A percentile compares a stretch with the other conserved stretches of the same genome.
phyloP scores from a whole-genome alignment of 2,888 invertebrate species.

The Ectemnius cavifrons region DNA sequence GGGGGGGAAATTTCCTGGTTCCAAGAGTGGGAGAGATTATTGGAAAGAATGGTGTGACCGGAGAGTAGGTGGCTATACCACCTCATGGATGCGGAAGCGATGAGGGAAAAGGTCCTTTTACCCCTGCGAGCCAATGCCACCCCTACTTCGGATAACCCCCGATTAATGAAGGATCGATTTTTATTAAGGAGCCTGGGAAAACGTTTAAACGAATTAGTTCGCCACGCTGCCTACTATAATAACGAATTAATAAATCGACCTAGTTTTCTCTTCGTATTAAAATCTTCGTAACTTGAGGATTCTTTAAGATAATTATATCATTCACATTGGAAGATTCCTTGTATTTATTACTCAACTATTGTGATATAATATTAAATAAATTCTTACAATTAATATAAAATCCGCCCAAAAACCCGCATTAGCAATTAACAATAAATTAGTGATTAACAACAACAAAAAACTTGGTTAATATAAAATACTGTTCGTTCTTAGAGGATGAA shows the following conservation, averaged over 20 bases:
- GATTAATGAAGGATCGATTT: conserved; percentile 17
- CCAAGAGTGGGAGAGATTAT: conserved; percentile 32
- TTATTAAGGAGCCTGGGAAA: conserved; percentile 14
- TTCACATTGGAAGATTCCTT: no score
- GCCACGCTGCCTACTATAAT: background rate
- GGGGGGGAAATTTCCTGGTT: conserved; percentile 56
- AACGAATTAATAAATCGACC: background rate
- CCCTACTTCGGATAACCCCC: background rate
- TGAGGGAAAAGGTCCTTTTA: background rate
- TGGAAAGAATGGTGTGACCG: conserved; percentile 43
- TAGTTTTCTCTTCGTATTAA: background rate
- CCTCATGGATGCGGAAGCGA: conserved; percentile 3
- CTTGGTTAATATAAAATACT: no score
- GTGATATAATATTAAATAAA: no score
- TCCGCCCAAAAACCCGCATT: no score
- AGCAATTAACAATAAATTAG: no score
- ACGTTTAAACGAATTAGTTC: conserved; percentile 10
- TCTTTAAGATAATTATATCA: no score
- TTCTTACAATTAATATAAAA: no score
- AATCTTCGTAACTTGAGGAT: background rate
- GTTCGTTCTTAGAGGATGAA: no score
- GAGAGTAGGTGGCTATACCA: conserved; percentile 15
- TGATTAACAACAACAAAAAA: no score
- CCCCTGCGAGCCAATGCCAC: no score
- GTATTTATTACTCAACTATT: no score